phyloP scores from a whole-genome alignment of 53 echinoderm and acorn worm genomes.

The Glandiceps talaboti region DNA sequence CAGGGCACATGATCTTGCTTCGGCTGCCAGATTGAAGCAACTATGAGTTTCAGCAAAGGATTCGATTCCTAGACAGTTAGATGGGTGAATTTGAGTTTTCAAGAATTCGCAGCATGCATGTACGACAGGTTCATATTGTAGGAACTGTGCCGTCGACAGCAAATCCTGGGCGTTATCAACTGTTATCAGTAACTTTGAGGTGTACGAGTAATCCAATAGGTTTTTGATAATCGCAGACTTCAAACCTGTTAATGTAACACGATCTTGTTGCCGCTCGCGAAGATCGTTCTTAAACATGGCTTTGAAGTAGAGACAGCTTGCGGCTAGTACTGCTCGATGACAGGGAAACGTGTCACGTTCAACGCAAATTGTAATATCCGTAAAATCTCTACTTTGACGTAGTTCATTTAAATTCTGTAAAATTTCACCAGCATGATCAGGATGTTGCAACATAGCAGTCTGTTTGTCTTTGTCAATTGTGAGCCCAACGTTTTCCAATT shows the following conservation, averaged over 20 bases:
- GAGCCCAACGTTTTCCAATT: neutral
- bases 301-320: constrained; percentile 55
- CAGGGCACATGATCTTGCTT: constrained; percentile 32
- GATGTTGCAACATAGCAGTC: neutral
- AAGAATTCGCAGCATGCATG: constrained; percentile 34
- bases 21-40: constrained; percentile 22
- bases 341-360: constrained; percentile 36
- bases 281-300: constrained; percentile 32
- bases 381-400: constrained; percentile 5
- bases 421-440: neutral
- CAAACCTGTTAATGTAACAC: constrained; percentile 28
- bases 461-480: neutral
- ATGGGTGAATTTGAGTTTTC: constrained; percentile 11
- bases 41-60: constrained; percentile 33
- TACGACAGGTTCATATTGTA: constrained; percentile 36
- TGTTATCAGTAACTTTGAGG: constrained; percentile 19
- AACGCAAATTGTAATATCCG: neutral
- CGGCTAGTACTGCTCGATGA: constrained; percentile 61
- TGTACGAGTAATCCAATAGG: constrained; percentile 43
- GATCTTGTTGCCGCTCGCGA: constrained; percentile 3
- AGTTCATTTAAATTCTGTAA: constrained; percentile 6
- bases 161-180: constrained; percentile 25
- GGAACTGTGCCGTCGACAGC: constrained; percentile 36
- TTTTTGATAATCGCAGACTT: constrained; percentile 22
- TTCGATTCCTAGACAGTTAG: constrained; percentile 45